These are phyloP conservation scores for Sebastes taczanowskii DNA, from an alignment of 2,797 vertebrate genomes.

Conservation along the genomic window DNA sequence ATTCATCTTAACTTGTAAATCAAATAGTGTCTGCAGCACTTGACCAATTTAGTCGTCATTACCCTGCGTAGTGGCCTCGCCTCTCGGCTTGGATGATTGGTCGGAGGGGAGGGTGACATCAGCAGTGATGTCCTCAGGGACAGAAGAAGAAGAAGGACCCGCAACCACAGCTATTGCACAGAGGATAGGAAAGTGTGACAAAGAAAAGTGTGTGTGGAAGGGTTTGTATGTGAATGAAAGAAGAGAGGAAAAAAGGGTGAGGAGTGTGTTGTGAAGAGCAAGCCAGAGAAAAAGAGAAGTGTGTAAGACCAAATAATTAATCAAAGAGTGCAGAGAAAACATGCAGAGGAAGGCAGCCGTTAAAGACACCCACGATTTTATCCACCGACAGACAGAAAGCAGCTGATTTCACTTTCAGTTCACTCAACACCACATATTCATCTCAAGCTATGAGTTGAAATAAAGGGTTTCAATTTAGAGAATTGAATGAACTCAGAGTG, in stretches of 20 bases:
- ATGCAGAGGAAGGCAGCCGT: conserved; percentile 61
- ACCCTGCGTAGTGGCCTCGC: conserved; percentile 70
- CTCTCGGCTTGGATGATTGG: conserved; percentile 74
- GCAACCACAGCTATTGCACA: conserved; percentile 81
- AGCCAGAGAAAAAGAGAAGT: background rate
- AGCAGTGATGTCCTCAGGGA: conserved; percentile 79
- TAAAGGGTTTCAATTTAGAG: background rate
- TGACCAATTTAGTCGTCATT: conserved; percentile 35
- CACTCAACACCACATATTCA: background rate
- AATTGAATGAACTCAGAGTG: background rate
- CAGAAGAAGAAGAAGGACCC: conserved; percentile 82
- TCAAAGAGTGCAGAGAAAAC: conserved; percentile 58
- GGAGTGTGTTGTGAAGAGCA: background rate
- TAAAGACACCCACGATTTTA: background rate
- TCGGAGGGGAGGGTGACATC: conserved; percentile 74
- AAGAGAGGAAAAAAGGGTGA: background rate
- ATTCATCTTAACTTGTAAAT: background rate
- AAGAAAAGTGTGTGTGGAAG: conserved; percentile 13
- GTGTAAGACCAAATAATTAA: conserved; percentile 45
- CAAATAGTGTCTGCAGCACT: background rate
- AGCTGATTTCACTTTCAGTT: background rate
- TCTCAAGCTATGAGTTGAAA: rapidly evolving
- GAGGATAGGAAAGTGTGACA: conserved; percentile 65
- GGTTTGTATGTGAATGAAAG: too few relatives aligned
- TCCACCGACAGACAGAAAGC: background rate